Evolutionary conservation across 2,888 invertebrate genomes (phyloP).

Genomic region (Syritta pipiens): DNA sequence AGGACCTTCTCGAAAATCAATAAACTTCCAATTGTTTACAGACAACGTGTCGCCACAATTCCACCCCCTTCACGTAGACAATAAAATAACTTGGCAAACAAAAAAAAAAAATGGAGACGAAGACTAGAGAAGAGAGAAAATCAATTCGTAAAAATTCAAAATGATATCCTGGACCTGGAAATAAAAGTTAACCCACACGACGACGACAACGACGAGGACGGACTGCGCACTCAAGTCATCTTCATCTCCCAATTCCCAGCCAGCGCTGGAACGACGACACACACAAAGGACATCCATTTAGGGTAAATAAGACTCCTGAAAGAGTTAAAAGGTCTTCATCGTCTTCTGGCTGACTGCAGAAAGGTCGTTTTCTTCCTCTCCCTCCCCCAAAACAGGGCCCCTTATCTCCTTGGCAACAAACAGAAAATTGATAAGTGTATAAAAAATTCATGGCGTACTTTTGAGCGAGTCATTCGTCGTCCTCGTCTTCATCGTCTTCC

Average conservation of each 20-base stretch:
- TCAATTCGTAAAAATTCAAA: conserved; percentile 51
- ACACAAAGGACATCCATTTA: conserved; percentile 43
- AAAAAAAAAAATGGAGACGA: neutral
- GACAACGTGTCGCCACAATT: conserved; percentile 62
- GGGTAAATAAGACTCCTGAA: conserved; percentile 42
- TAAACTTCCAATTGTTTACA: conserved; percentile 60
- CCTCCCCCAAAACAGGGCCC: neutral
- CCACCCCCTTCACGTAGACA: neutral
- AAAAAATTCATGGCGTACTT: conserved; percentile 63
- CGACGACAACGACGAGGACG: neutral
- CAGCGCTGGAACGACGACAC: too few relatives aligned
- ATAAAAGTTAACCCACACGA: conserved; percentile 38
- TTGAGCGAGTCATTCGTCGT: conserved; percentile 42
- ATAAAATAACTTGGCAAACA: conserved; percentile 2
- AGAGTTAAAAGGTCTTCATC: conserved; percentile 56
- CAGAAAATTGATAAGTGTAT: conserved; percentile 64
- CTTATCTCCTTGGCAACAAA: conserved; percentile 49
- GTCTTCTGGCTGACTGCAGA: conserved; percentile 22
- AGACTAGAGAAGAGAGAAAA: conserved; percentile 38
- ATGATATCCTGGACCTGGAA: conserved; percentile 22
- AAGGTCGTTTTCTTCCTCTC: conserved; percentile 7
- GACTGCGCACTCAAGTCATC: too few relatives aligned
- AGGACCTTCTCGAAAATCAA: conserved; percentile 43
- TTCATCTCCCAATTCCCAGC: neutral
- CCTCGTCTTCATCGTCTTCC: conserved; percentile 3